A percentile compares a stretch with the other conserved stretches of the same genome.
Evolutionary conservation across 23 tunicate genomes (phyloP).

Genomic region (Phallusia fumigata): DNA sequence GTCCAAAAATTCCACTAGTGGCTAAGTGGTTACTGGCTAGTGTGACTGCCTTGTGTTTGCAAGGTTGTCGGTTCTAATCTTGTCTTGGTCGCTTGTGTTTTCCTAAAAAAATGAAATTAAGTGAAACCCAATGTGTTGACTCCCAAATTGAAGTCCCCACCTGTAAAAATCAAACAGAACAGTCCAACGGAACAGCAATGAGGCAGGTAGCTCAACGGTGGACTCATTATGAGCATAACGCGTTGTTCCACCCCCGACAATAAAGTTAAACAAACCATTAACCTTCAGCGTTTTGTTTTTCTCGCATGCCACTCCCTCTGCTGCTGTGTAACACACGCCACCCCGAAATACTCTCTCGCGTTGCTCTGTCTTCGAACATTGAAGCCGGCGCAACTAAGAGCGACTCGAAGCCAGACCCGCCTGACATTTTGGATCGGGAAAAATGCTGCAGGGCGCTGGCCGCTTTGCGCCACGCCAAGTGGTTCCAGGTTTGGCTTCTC

Average conservation of each 20-base stretch:
- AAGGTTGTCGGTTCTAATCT: too few relatives aligned
- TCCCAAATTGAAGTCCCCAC: too few relatives aligned
- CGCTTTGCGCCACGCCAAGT: conserved; percentile 67
- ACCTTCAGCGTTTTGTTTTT: conserved; percentile 12
- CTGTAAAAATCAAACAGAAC: too few relatives aligned
- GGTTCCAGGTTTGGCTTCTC: conserved; percentile 82
- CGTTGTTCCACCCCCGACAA: too few relatives aligned
- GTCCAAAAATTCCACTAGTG: neutral
- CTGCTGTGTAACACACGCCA: neutral
- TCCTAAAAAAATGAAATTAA: too few relatives aligned
- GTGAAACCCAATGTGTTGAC: too few relatives aligned
- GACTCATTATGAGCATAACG: too few relatives aligned
- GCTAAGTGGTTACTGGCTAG: too few relatives aligned
- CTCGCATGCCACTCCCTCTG: conserved; percentile 30
- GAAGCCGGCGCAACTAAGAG: conserved; percentile 36
- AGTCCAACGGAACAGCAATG: too few relatives aligned
- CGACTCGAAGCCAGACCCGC: conserved; percentile 70
- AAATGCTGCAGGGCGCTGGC: conserved; percentile 66
- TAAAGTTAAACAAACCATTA: neutral
- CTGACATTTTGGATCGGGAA: conserved; percentile 65
- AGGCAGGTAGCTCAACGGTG: too few relatives aligned
- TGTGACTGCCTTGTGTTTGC: too few relatives aligned
- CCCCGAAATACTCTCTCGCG: neutral
- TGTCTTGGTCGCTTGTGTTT: too few relatives aligned
- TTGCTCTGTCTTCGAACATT: conserved; percentile 26